Evolutionary conservation across 2,888 invertebrate species (phyloP).

Genomic region (Sepioteuthis lessoniana): DNA sequence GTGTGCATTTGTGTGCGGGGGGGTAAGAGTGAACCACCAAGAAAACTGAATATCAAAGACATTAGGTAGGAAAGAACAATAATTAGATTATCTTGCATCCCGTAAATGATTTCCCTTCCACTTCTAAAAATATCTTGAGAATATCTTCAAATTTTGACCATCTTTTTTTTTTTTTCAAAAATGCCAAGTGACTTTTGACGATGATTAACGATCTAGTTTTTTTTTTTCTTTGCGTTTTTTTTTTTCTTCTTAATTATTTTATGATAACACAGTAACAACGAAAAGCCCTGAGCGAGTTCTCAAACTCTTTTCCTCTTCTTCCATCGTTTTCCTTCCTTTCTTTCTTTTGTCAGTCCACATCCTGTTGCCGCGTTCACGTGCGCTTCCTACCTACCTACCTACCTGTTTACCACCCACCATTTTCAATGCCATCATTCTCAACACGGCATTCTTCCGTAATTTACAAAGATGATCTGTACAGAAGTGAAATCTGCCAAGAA

Average conservation of each 20-base stretch:
- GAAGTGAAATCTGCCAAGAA: background rate
- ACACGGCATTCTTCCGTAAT: background rate
- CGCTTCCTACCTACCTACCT: background rate
- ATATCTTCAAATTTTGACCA: background rate
- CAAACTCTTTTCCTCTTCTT: background rate
- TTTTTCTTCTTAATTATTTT: background rate
- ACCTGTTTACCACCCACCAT: background rate
- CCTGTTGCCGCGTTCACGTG: background rate
- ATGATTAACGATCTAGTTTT: background rate
- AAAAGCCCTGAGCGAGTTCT: background rate
- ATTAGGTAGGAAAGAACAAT: too few species aligned
- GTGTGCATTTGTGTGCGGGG: too few species aligned
- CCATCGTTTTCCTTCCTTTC: background rate
- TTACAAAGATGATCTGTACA: background rate
- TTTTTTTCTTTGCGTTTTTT: too few species aligned
- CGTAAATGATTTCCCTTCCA: background rate
- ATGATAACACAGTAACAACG: background rate
- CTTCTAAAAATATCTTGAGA: background rate
- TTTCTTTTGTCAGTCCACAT: background rate
- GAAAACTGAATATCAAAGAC: too few species aligned
- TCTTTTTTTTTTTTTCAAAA: background rate
- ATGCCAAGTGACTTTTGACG: background rate
- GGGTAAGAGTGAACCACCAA: too few species aligned
- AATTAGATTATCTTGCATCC: too few species aligned
- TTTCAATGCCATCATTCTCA: background rate